Conservation (phyloP, 1,140 invertebrate species). For the Drosophila neocordata region DNA sequence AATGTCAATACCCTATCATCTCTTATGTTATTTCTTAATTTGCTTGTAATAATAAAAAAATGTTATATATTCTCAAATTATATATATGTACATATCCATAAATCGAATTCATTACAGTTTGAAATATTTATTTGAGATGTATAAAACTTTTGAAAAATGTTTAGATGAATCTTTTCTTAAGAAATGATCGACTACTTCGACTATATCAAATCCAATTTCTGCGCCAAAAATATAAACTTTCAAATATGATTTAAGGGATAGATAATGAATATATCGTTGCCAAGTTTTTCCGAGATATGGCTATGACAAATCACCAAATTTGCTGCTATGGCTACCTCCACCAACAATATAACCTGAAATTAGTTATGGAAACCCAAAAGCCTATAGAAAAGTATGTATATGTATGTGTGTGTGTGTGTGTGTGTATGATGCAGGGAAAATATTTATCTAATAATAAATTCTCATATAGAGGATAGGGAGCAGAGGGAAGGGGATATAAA, state of each 20-base stretch:
- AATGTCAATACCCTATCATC: no score
- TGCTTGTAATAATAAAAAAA: no score
- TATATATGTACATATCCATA: no score
- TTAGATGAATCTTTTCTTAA: background rate
- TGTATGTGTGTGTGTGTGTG: background rate
- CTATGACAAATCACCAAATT: background rate
- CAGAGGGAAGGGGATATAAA: background rate
- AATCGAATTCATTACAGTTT: no score
- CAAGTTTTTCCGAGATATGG: background rate
- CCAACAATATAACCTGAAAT: background rate
- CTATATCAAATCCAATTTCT: no score
- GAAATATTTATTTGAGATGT: no score
- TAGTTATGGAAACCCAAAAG: background rate
- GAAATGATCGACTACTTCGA: background rate
- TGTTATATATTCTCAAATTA: no score
- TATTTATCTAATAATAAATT: conserved; percentile 13
- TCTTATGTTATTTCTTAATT: no score
- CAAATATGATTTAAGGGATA: background rate
- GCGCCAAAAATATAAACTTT: background rate
- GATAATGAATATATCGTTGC: background rate
- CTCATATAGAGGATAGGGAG: background rate
- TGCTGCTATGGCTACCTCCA: background rate
- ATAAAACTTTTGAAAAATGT: no score
- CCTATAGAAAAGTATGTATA: background rate
- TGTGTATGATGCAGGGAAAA: conserved; percentile 1